A percentile compares a stretch with the other conserved stretches of the same genome.
Conservation (phyloP, 2,113 vertebrate species). For the Lepidothrix coronata region DNA sequence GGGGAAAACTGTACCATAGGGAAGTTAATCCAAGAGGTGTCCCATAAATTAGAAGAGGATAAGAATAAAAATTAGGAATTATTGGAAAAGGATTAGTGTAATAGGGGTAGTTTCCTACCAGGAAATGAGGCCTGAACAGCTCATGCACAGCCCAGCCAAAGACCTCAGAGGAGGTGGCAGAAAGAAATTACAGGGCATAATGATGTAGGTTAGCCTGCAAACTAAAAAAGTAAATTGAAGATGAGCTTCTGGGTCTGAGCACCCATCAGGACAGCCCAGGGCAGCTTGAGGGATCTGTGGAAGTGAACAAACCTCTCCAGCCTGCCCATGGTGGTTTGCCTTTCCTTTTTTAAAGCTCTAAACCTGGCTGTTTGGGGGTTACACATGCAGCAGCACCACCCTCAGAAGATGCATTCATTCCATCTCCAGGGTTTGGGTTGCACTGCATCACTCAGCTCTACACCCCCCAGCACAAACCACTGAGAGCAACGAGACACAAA, state of each 20-base stretch:
- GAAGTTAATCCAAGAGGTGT: not conserved
- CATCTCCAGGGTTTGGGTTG: not conserved
- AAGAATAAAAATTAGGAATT: conserved; percentile 7
- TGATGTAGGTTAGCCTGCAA: not conserved
- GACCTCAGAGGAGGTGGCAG: not conserved
- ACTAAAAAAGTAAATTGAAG: not conserved
- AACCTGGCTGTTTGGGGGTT: not conserved
- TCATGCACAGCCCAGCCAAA: not conserved
- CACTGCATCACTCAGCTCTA: not conserved
- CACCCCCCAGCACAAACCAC: not conserved
- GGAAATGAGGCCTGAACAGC: not conserved
- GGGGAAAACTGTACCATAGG: not conserved
- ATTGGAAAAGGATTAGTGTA: not conserved
- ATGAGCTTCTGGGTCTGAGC: not conserved
- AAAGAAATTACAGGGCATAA: not conserved
- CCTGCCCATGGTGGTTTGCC: not conserved
- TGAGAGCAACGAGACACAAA: accelerated
- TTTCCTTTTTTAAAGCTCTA: not conserved
- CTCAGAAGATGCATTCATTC: accelerated
- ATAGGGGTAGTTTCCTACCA: not conserved
- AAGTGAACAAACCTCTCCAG: not conserved
- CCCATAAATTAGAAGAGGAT: not conserved
- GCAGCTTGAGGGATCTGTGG: not conserved
- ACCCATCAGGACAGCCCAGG: not conserved
- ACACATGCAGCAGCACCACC: accelerated